Evolutionary conservation across 2,888 invertebrate species (phyloP).

Genomic region (Poecilus cupreus): DNA sequence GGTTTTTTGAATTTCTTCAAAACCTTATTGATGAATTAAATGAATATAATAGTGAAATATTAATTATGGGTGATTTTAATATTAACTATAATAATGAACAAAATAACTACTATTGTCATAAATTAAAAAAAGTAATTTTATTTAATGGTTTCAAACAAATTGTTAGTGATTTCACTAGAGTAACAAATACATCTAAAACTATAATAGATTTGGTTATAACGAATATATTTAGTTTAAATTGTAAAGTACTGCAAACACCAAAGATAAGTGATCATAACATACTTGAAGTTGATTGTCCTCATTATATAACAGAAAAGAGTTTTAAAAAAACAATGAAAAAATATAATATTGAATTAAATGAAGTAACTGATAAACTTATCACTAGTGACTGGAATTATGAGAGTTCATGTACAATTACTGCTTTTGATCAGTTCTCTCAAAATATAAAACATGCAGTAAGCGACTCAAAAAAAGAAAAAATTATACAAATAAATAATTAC

Average conservation of each 20-base stretch:
- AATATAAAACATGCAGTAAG: too few relatives aligned
- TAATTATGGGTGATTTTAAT: neutral
- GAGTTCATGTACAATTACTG: too few relatives aligned
- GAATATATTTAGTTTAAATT: neutral
- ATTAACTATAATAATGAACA: neutral
- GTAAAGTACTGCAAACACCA: neutral
- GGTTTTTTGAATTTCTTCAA: neutral
- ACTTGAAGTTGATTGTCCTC: neutral
- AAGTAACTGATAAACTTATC: too few relatives aligned
- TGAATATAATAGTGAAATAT: neutral
- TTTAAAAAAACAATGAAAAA: too few relatives aligned
- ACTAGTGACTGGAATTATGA: too few relatives aligned
- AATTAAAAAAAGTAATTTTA: neutral
- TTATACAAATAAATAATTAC: too few relatives aligned
- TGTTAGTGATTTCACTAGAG: neutral
- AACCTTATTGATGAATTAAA: neutral
- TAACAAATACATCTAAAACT: neutral
- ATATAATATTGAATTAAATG: too few relatives aligned
- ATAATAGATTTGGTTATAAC: neutral
- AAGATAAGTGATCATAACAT: neutral
- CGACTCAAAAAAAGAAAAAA: too few relatives aligned
- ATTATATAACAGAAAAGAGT: too few relatives aligned
- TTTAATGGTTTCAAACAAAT: neutral
- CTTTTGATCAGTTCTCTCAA: too few relatives aligned
- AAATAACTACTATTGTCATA: neutral